A percentile compares a stretch with the other conserved stretches of the same genome.
Evolutionary conservation across 2,888 invertebrate species (phyloP).

Genomic region (Pantelozetes paolii): DNA sequence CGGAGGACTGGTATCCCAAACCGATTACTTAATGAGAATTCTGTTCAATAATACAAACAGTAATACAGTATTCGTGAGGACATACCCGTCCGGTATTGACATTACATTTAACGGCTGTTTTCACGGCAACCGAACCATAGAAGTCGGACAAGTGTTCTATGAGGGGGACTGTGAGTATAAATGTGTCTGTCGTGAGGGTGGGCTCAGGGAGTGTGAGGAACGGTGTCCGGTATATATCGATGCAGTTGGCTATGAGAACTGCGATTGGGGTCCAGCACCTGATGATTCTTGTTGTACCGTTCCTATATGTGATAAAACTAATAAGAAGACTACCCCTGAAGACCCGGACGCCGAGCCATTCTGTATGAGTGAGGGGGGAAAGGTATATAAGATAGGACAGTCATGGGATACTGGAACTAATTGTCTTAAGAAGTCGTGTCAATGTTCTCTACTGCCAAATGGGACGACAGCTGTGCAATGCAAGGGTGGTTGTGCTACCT

Average conservation of each 20-base stretch:
- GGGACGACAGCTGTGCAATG: conserved; percentile 48
- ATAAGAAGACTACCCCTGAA: conserved; percentile 41
- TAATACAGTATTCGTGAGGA: conserved; percentile 47
- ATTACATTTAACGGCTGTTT: conserved; percentile 47
- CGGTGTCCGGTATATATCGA: conserved; percentile 47
- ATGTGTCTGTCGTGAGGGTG: conserved; percentile 70
- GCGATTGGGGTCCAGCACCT: conserved; percentile 61
- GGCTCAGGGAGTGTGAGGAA: conserved; percentile 51
- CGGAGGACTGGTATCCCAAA: conserved; percentile 68
- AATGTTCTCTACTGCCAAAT: conserved; percentile 47
- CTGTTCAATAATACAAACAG: conserved; percentile 41
- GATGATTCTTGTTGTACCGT: conserved; percentile 78
- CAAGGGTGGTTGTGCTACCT: conserved; percentile 48
- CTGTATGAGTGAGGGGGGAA: conserved; percentile 42
- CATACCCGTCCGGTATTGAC: conserved; percentile 46
- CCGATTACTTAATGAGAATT: conserved; percentile 75
- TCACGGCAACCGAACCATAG: conserved; percentile 59
- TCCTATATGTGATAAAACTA: conserved; percentile 63
- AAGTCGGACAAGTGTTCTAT: conserved; percentile 67
- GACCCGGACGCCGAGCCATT: conserved; percentile 42
- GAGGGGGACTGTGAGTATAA: conserved; percentile 70
- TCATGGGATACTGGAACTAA: conserved; percentile 48
- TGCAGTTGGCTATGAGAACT: conserved; percentile 47
- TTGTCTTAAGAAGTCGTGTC: conserved; percentile 48
- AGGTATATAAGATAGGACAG: conserved; percentile 47